Evolutionary conservation across 2,113 vertebrate genomes (phyloP), one percentile per base, ranked within the genome.

Genomic region (Nyctibius bracteatus): DNA sequence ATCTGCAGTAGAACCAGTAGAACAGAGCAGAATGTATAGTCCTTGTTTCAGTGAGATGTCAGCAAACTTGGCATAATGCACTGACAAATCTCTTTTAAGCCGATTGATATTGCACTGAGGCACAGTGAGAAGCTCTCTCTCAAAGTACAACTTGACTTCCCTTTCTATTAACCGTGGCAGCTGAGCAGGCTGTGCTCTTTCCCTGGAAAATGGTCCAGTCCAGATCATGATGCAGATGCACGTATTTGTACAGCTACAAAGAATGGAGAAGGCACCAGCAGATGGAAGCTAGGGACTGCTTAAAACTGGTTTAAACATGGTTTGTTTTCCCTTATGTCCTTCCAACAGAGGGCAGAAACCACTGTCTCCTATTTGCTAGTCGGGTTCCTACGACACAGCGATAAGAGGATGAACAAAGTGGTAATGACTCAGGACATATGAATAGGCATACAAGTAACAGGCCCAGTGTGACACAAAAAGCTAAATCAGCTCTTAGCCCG

Each of bases 191-290:
- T 47, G 35, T 4, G 6, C 74, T 88, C 10, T 10, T 19, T 79
- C 49, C 73, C 79, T 75, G 74, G 27, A 59, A 74, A 90, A 62
- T 1, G 10, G 37, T 63, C 57, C 74, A 30, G 35, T 16, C 43
- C 10, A 16, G 44, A 51, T 47, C 74, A 9, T 62, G 44, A 1
- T 55, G 82, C 79, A 65, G 37, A 44, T 14, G 28, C 41, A 22
- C 0, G 0, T 20, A n/a, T 30, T 73, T 37, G 25, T 58, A 28
- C 2, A 0, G 15, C 59, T 70, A 43, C 55, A 33, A 14, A 1
- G 8, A 47, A 65, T 0, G 5, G 52, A 80, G 46, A 49, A 65
- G 46, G 92, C 79, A 54, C 21, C 5, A 3, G 79, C 67, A 83
- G 67, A 44, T 9, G 43, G 35, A 86, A 77, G 15, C 61, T 8